Percentiles rank a stretch among this genome's conserved stretches.
Evolutionary conservation across 2,888 invertebrate genomes (phyloP).

Genomic region (Aquatica leii): DNA sequence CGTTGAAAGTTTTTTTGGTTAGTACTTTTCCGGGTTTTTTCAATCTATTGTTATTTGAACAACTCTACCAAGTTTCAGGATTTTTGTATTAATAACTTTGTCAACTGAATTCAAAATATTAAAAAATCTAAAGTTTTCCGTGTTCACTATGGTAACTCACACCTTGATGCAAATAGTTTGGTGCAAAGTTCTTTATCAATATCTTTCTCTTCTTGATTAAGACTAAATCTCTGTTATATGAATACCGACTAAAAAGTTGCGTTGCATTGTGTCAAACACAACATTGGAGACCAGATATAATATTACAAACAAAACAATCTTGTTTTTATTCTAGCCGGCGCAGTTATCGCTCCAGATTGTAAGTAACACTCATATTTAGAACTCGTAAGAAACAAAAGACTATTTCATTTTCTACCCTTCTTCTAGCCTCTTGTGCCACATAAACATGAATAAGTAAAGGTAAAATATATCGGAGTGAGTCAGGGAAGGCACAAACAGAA

Average conservation of each 20-base stretch:
- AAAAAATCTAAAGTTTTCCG: neutral
- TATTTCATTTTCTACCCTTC: neutral
- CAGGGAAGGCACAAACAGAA: no score
- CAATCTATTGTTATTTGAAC: no score
- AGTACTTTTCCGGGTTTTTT: neutral
- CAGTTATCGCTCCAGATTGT: no score
- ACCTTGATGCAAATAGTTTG: neutral
- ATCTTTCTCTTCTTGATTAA: neutral
- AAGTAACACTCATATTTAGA: no score
- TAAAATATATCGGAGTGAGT: no score
- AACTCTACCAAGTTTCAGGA: neutral
- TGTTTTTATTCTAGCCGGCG: neutral
- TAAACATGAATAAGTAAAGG: no score
- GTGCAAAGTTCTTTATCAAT: neutral
- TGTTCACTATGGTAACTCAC: neutral
- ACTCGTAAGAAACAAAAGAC: no score
- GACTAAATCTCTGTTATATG: neutral
- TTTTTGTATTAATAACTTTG: neutral
- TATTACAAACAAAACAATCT: neutral
- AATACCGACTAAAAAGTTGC: neutral
- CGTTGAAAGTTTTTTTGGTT: no score
- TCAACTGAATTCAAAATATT: neutral
- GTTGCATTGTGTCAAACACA: neutral
- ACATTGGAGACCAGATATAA: neutral
- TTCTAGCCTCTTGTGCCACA: neutral